These are phyloP conservation scores for Ophion costatus DNA, from an alignment of 2,888 invertebrate species.

Conservation along the genomic window DNA sequence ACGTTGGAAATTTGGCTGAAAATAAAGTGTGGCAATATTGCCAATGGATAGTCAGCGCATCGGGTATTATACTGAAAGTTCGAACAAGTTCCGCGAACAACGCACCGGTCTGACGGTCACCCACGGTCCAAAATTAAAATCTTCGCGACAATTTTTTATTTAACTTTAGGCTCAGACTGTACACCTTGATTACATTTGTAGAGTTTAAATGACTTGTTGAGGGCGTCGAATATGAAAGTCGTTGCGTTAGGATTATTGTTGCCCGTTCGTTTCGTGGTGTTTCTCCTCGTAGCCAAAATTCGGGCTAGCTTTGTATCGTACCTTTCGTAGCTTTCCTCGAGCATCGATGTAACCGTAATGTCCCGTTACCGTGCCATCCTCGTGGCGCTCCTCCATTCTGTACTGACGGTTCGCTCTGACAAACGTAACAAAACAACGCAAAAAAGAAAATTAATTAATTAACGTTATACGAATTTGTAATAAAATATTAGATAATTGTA, in stretches of 20 bases:
- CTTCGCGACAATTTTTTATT: too few species aligned
- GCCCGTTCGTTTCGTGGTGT: constrained; percentile 76
- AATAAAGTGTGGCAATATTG: too few species aligned
- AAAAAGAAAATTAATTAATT: constrained; percentile 45
- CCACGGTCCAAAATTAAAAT: neutral
- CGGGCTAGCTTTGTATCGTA: constrained; percentile 91
- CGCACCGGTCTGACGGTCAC: too few species aligned
- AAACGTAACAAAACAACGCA: constrained; percentile 72
- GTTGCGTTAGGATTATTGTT: neutral
- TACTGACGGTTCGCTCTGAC: constrained; percentile 91
- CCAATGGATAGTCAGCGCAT: neutral
- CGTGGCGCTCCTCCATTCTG: constrained; percentile 91
- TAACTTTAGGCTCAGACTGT: neutral
- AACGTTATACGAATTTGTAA: constrained; percentile 50
- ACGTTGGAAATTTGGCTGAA: too few species aligned
- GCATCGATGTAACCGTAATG: constrained; percentile 93
- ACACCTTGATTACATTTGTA: constrained; percentile 1
- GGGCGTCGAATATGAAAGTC: neutral
- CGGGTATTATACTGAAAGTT: too few species aligned
- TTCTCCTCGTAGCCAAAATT: constrained; percentile 87
- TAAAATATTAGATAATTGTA: neutral
- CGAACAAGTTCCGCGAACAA: too few species aligned
- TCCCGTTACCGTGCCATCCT: constrained; percentile 90
- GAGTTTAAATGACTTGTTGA: constrained; percentile 6
- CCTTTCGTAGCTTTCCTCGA: constrained; percentile 89